phyloP scores from a whole-genome alignment of 2,113 vertebrate genomes.

The Argyrosomus japonicus region DNA sequence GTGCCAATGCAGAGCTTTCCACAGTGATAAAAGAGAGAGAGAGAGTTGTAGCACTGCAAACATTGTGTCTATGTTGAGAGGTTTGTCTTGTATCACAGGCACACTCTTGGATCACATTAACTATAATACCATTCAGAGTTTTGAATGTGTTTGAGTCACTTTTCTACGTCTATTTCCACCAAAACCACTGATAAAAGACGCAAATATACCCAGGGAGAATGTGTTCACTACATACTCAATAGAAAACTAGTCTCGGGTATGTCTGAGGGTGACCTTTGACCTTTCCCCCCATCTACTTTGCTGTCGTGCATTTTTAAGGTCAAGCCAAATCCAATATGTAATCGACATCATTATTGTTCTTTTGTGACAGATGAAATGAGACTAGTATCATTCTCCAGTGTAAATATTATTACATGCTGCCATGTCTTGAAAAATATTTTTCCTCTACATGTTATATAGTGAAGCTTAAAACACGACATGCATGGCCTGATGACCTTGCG shows the following conservation, averaged over 20 bases:
- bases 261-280: slow-evolving; percentile 34
- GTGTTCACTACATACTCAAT: background rate
- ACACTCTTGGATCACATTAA: background rate
- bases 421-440: slow-evolving; percentile 31
- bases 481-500: slow-evolving; percentile 38
- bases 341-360: background rate
- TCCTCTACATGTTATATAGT: slow-evolving; percentile 26
- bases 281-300: background rate
- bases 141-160: background rate
- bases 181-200: background rate
- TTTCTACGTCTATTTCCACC: background rate
- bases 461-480: slow-evolving; percentile 9
- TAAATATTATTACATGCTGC: slow-evolving; percentile 26
- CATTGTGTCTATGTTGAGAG: background rate
- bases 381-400: slow-evolving; percentile 3
- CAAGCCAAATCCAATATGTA: background rate
- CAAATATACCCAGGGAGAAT: background rate
- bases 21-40: background rate
- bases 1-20: slow-evolving; percentile 15
- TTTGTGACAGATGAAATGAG: background rate
- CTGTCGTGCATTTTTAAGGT: background rate
- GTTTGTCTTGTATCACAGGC: background rate
- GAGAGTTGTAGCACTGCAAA: background rate
- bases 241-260: background rate
- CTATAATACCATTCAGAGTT: background rate